phyloP scores from a whole-genome alignment of 1,140 invertebrate species.

The Chionoecetes opilio region DNA sequence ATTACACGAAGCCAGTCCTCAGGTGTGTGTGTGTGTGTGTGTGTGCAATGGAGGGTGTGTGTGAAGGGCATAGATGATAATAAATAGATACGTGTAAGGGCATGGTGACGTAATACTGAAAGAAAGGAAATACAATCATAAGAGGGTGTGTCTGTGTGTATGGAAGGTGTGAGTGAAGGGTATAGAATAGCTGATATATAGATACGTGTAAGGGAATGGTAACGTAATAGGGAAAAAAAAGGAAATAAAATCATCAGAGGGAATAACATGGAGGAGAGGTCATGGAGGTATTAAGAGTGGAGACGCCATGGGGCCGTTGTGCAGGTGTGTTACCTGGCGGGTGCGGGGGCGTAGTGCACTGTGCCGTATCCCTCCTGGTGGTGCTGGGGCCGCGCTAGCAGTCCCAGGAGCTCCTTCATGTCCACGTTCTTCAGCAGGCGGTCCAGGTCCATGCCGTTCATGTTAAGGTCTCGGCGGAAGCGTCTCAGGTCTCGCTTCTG shows the following conservation, averaged over 20 bases:
- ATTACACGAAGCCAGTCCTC: no score
- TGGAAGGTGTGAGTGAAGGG: no score
- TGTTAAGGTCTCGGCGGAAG: neutral
- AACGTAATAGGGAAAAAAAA: neutral
- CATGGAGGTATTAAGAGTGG: neutral
- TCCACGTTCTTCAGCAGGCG: slow-evolving; percentile 63
- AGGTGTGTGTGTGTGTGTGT: neutral
- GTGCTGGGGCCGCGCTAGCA: slow-evolving; percentile 32
- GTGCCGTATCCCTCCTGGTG: slow-evolving; percentile 42
- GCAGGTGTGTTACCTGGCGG: slow-evolving; percentile 53
- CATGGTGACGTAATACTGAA: no score
- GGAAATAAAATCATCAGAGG: neutral
- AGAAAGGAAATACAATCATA: no score
- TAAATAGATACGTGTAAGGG: no score
- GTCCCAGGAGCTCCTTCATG: slow-evolving; percentile 58
- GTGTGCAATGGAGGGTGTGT: neutral
- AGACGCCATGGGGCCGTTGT: no score
- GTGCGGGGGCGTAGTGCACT: slow-evolving; percentile 55
- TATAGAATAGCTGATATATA: no score
- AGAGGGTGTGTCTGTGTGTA: no score
- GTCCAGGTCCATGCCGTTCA: slow-evolving; percentile 30
- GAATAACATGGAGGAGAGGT: neutral
- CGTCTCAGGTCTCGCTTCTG: slow-evolving; percentile 12
- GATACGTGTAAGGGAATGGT: no score
- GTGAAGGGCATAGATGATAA: no score